A percentile compares a stretch with the other conserved stretches of the same genome.
These are phyloP conservation scores for Drosophila rellima DNA, from an alignment of 2,888 invertebrate species.

Conservation along the genomic window DNA sequence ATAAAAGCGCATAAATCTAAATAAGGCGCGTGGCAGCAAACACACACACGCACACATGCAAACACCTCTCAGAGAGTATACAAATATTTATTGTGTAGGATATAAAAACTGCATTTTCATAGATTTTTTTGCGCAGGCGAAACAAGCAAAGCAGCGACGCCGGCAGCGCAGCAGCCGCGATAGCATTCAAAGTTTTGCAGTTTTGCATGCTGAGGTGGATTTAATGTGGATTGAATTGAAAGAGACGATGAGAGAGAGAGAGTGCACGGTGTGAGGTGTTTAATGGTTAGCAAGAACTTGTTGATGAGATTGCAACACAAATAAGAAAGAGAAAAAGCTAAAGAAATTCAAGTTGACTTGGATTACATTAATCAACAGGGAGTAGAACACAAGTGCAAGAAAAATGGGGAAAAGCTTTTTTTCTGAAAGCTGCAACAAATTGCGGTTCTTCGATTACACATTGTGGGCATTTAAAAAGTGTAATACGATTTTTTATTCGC, in stretches of 20 bases:
- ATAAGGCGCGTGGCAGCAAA: slow-evolving; percentile 42
- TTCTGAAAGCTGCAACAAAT: slow-evolving; percentile 2
- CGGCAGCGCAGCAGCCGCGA: slow-evolving; percentile 12
- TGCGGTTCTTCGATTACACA: slow-evolving; percentile 9
- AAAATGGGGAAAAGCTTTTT: background rate
- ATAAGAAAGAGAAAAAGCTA: slow-evolving; percentile 3
- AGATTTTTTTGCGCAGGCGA: slow-evolving; percentile 57
- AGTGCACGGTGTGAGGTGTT: slow-evolving; percentile 12
- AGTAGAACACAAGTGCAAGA: slow-evolving; percentile 1
- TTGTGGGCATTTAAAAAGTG: slow-evolving; percentile 2
- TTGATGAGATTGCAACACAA: slow-evolving; percentile 5
- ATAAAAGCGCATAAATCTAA: slow-evolving; percentile 54
- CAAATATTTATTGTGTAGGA: slow-evolving; percentile 70
- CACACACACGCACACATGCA: slow-evolving; percentile 10
- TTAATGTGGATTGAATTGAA: slow-evolving; percentile 16
- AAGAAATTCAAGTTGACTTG: slow-evolving; percentile 9
- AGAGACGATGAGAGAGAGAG: background rate
- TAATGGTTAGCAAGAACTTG: slow-evolving; percentile 7
- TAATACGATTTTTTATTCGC: slow-evolving; percentile 25
- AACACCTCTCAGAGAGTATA: slow-evolving; percentile 21
- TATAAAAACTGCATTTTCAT: slow-evolving; percentile 49
- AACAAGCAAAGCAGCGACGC: slow-evolving; percentile 23
- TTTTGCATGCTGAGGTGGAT: slow-evolving; percentile 16
- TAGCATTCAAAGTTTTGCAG: slow-evolving; percentile 8
- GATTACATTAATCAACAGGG: slow-evolving; percentile 17